phyloP scores from a whole-genome alignment of 1,140 invertebrate species.

The Drosophila dunni region DNA sequence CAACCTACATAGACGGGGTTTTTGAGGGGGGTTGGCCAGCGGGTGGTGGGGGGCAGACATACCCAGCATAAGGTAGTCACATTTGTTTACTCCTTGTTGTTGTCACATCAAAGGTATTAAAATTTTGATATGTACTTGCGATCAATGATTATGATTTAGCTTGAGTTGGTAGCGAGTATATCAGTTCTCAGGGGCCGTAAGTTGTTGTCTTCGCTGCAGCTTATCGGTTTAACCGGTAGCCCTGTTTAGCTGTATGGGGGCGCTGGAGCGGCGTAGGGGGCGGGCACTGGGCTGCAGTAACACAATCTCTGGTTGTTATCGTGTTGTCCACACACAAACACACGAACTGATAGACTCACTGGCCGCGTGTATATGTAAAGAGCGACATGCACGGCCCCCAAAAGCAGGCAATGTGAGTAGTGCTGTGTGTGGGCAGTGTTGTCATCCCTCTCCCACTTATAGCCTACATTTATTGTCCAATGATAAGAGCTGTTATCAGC shows the following conservation, averaged over 20 bases:
- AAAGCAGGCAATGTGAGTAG: conserved; percentile 46
- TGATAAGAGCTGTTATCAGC: conserved; percentile 20
- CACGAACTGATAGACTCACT: background rate
- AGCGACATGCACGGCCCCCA: conserved; percentile 36
- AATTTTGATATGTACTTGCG: conserved; percentile 46
- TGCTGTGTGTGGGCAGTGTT: conserved; percentile 15
- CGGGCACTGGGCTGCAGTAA: conserved; percentile 21
- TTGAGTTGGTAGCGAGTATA: background rate
- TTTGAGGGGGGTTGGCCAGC: too few relatives aligned
- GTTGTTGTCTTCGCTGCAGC: conserved; percentile 3
- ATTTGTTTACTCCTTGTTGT: conserved; percentile 29
- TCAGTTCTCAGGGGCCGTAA: conserved; percentile 3
- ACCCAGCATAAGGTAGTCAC: conserved; percentile 19
- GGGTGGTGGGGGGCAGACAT: background rate
- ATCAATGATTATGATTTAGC: conserved; percentile 51
- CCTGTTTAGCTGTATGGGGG: conserved; percentile 12
- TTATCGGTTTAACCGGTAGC: conserved; percentile 46
- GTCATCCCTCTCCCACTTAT: conserved; percentile 29
- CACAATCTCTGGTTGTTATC: conserved; percentile 55
- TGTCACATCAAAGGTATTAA: conserved; percentile 31
- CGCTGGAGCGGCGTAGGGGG: background rate
- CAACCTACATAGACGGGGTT: conserved; percentile 33
- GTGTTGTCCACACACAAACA: conserved; percentile 15
- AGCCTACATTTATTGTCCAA: conserved; percentile 7
- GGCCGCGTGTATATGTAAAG: background rate